These are phyloP conservation scores for Apostichopus leukothele DNA, from an alignment of 53 echinoderm and acorn worm genomes.

Conservation along the genomic window DNA sequence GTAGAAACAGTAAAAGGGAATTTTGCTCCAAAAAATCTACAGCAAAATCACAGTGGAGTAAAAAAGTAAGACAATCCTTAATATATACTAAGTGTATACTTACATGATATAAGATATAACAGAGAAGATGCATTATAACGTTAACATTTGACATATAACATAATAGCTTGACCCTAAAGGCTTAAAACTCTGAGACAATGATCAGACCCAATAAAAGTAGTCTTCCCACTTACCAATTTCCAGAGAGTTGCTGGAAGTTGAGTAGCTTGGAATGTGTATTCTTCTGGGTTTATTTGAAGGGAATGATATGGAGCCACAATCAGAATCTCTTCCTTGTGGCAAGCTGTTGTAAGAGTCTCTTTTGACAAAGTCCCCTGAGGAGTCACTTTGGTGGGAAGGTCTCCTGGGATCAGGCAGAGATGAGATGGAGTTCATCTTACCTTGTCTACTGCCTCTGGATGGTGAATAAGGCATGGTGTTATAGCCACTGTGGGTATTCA, in stretches of 20 bases:
- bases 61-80: no score
- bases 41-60: no score
- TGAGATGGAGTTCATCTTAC: neutral
- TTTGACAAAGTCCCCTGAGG: slow-evolving; percentile 10
- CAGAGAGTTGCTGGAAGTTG: slow-evolving; percentile 76
- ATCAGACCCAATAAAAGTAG: no score
- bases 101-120: no score
- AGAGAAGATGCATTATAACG: no score
- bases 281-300: slow-evolving; percentile 58
- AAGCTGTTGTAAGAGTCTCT: slow-evolving; percentile 56
- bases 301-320: slow-evolving; percentile 54
- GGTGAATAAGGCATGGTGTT: slow-evolving; percentile 19
- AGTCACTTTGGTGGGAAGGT: slow-evolving; percentile 44
- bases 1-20: no score
- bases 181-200: no score
- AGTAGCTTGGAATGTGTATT: slow-evolving; percentile 53
- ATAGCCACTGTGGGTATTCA: slow-evolving; percentile 12
- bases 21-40: no score
- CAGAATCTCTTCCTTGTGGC: slow-evolving; percentile 45
- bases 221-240: slow-evolving; percentile 65
- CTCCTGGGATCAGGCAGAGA: slow-evolving; percentile 59
- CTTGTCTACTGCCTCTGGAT: neutral
- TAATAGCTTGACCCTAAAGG: no score
- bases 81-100: no score
- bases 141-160: no score